Conservation (phyloP, 2,113 vertebrate species). For the Sinocyclocheilus maitianheensis region DNA sequence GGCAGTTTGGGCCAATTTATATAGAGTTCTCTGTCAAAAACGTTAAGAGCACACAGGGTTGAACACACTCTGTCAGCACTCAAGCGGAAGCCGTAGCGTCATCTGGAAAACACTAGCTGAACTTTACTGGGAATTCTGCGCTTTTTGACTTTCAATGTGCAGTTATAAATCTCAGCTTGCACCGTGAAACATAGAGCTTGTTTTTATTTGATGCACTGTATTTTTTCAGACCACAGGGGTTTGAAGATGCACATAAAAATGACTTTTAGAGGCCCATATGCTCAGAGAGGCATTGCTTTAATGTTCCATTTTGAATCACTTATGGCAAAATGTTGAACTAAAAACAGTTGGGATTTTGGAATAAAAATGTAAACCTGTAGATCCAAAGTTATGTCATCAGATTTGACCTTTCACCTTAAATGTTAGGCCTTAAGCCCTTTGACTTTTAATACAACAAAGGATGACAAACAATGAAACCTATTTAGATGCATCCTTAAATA, state of each 20-base stretch:
- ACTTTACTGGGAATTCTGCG: slow-evolving; percentile 1
- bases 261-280: background rate
- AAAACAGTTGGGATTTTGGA: background rate
- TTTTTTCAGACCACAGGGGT: background rate
- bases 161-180: background rate
- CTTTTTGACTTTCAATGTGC: background rate
- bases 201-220: background rate
- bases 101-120: background rate
- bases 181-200: background rate
- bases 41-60: background rate
- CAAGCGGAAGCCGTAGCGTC: background rate
- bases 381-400: background rate
- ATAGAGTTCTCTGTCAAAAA: background rate
- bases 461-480: no score
- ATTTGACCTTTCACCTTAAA: no score
- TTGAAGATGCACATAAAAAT: slow-evolving; percentile 13
- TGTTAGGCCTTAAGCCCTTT: no score
- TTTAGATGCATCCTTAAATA: no score
- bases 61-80: background rate
- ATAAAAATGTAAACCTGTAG: background rate
- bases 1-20: background rate
- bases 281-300: slow-evolving; percentile 3
- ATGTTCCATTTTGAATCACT: background rate
- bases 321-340: background rate
- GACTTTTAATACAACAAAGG: no score